Evolutionary conservation across 2,797 vertebrate genomes (phyloP).

Genomic region (Sebastes goodei): DNA sequence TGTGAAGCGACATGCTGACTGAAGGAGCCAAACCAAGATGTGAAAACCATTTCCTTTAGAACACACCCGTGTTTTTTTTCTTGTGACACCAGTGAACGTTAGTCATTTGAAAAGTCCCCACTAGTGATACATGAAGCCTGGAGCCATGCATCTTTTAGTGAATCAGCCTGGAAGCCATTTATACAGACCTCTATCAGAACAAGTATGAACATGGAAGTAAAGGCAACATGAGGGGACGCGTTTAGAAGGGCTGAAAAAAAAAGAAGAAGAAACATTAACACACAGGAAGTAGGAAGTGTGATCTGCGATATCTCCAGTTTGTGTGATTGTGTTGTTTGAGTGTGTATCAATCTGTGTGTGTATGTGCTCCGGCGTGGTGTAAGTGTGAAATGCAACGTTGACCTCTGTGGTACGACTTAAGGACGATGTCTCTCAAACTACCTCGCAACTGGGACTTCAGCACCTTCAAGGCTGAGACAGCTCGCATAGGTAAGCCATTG

Average conservation of each 20-base stretch:
- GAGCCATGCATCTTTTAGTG: not conserved
- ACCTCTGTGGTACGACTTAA: constrained; percentile 60
- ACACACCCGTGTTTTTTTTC: constrained; percentile 21
- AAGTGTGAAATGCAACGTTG: constrained; percentile 56
- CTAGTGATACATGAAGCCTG: not conserved
- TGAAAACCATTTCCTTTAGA: constrained; percentile 68
- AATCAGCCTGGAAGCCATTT: constrained; percentile 4
- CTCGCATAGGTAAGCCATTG: constrained; percentile 89
- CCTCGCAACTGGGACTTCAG: constrained; percentile 95
- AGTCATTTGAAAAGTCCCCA: constrained; percentile 41
- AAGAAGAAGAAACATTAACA: constrained; percentile 68
- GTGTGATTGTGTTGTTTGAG: constrained; percentile 3
- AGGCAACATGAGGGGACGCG: constrained; percentile 61
- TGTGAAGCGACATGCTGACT: constrained; percentile 4
- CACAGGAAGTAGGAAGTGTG: constrained; percentile 84
- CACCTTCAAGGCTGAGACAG: constrained; percentile 87
- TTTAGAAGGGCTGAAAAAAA: constrained; percentile 52
- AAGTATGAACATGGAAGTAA: constrained; percentile 61
- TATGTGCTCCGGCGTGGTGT: constrained; percentile 5
- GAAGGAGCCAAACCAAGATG: constrained; percentile 18
- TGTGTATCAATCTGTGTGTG: constrained; percentile 13
- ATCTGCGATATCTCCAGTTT: constrained; percentile 46
- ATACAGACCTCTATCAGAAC: constrained; percentile 11
- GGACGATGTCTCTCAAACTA: constrained; percentile 93
- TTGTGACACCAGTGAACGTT: not conserved